These are phyloP conservation scores for Ascaphus truei DNA, from an alignment of 2,113 vertebrate species.

Conservation along the genomic window DNA sequence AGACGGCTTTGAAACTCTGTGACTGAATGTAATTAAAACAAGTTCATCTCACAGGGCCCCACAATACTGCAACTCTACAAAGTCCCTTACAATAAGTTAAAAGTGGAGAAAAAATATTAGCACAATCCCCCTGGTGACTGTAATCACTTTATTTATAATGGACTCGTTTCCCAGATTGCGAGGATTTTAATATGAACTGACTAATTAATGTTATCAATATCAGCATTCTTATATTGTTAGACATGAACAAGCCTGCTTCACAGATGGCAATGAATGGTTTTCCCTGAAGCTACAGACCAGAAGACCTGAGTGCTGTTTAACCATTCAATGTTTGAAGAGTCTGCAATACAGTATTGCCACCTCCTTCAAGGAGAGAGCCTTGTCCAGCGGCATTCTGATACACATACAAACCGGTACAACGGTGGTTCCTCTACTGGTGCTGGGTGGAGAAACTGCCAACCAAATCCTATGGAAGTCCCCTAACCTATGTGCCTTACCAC, in stretches of 20 bases:
- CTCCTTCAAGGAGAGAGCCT: too few relatives aligned
- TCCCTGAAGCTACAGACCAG: not conserved
- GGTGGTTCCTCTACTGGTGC: too few relatives aligned
- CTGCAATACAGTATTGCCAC: too few relatives aligned
- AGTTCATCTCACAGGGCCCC: constrained; percentile 23
- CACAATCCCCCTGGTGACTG: not conserved
- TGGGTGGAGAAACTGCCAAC: too few relatives aligned
- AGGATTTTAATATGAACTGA: constrained; percentile 28
- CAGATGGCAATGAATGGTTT: constrained; percentile 15
- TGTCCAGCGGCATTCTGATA: too few relatives aligned
- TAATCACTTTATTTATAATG: constrained; percentile 24
- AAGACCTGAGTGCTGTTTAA: not conserved
- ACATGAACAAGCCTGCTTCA: constrained; percentile 15
- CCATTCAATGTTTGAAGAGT: too few relatives aligned
- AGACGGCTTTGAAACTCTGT: constrained; percentile 14
- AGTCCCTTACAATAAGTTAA: constrained; percentile 34
- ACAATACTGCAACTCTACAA: not conserved
- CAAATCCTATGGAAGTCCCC: too few relatives aligned
- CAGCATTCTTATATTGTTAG: constrained; percentile 10
- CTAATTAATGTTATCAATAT: constrained; percentile 32
- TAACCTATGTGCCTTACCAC: too few relatives aligned
- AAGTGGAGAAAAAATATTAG: constrained; percentile 5
- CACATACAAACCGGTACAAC: too few relatives aligned
- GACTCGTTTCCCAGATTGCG: constrained; percentile 14
- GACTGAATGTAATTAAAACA: constrained; percentile 28